These are phyloP conservation scores for Characodon lateralis DNA, from an alignment of 2,797 vertebrate genomes.

Conservation along the genomic window DNA sequence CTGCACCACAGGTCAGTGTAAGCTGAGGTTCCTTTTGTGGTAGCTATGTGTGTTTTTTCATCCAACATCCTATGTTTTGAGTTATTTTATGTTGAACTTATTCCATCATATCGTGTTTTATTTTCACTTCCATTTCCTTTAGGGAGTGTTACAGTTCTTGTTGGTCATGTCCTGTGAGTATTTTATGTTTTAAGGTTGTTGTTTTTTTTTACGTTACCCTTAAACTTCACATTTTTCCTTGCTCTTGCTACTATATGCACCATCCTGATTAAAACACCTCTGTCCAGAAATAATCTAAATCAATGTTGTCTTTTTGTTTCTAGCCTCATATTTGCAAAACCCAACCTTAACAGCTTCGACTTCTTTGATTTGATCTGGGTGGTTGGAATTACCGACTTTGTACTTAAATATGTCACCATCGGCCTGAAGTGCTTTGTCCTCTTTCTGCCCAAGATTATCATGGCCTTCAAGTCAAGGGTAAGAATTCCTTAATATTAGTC, in stretches of 20 bases:
- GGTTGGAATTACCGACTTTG: constrained; percentile 95
- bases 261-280: background rate
- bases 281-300: background rate
- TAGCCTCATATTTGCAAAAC: constrained; percentile 94
- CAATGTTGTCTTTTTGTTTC: background rate
- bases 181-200: constrained; percentile 63
- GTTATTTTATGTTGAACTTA: constrained; percentile 10
- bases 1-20: constrained; percentile 91
- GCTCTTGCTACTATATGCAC: constrained; percentile 2
- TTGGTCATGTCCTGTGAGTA: constrained; percentile 87
- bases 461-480: constrained; percentile 96
- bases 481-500: constrained; percentile 21
- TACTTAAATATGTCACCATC: constrained; percentile 95
- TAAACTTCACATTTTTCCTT: constrained; percentile 10
- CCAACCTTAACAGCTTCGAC: constrained; percentile 90
- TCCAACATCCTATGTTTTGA: constrained; percentile 26
- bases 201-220: constrained; percentile 22
- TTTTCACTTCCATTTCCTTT: constrained; percentile 76
- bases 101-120: constrained; percentile 40
- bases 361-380: constrained; percentile 97
- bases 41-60: constrained; percentile 25
- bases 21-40: background rate
- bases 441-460: constrained; percentile 91
- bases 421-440: constrained; percentile 91
- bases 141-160: constrained; percentile 75